Conservation (phyloP, 2,113 vertebrate species). For the Coracopsis vasa region DNA sequence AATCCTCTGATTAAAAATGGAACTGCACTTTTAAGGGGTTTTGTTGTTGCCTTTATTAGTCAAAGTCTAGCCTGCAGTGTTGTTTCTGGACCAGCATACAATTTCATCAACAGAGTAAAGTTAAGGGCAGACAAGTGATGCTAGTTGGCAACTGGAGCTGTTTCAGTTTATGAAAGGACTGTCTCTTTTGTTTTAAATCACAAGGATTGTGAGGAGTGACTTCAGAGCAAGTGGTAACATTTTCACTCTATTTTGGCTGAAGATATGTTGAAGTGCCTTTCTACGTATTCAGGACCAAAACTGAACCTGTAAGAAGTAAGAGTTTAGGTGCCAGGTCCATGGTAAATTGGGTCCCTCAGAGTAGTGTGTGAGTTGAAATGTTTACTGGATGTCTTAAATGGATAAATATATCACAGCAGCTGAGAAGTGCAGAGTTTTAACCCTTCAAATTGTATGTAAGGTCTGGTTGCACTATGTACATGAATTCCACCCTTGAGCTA, state of each 20-base stretch:
- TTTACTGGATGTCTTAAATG: neutral
- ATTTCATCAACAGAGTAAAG: neutral
- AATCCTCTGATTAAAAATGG: neutral
- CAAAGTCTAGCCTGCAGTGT: neutral
- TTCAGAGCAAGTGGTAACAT: neutral
- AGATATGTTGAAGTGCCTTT: neutral
- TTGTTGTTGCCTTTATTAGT: neutral
- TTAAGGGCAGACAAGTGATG: neutral
- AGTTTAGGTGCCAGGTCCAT: neutral
- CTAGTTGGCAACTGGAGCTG: neutral
- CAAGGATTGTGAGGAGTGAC: neutral
- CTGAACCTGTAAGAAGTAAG: neutral
- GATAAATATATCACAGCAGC: neutral
- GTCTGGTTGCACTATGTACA: rapidly evolving
- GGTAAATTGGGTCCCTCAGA: neutral
- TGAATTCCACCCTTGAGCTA: neutral
- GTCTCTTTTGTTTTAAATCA: neutral
- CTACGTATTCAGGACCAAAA: neutral
- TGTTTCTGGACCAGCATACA: neutral
- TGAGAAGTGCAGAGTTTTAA: neutral
- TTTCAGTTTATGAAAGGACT: neutral
- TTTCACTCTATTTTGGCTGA: neutral
- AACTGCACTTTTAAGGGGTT: neutral
- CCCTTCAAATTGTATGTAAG: neutral
- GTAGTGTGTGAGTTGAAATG: neutral